Evolutionary conservation across 2,888 invertebrate genomes (phyloP).

Genomic region (Aleiodes testaceus): DNA sequence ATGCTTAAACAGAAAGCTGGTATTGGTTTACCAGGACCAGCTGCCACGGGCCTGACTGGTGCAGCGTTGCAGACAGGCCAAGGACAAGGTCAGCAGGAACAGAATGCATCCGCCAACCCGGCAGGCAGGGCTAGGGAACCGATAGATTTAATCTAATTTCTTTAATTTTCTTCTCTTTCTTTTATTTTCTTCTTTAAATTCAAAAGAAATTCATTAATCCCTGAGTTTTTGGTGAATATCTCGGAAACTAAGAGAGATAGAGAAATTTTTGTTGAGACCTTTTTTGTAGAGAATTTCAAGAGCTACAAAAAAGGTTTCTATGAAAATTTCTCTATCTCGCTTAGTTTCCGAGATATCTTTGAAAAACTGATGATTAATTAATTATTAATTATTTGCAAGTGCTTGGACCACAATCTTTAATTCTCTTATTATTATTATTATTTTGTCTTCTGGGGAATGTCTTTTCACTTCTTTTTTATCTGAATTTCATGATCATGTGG

Average conservation of each 20-base stretch:
- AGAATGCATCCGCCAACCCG: constrained; percentile 58
- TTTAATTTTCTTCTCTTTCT: constrained; percentile 31
- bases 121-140: constrained; percentile 51
- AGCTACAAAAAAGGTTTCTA: too few relatives aligned
- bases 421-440: not conserved
- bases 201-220: too few relatives aligned
- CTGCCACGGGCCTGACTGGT: constrained; percentile 49
- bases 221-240: too few relatives aligned
- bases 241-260: too few relatives aligned
- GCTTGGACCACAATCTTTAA: not conserved
- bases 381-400: constrained; percentile 13
- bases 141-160: constrained; percentile 39
- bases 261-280: too few relatives aligned
- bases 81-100: constrained; percentile 59
- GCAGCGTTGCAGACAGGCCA: constrained; percentile 47
- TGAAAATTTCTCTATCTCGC: too few relatives aligned
- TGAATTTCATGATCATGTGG: not conserved
- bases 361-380: constrained; percentile 2
- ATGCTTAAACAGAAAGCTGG: constrained; percentile 96
- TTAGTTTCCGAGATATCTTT: too few relatives aligned
- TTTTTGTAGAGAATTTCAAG: too few relatives aligned
- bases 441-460: constrained; percentile 14
- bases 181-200: not conserved
- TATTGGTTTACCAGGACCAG: constrained; percentile 65
- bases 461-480: not conserved